These are phyloP conservation scores for Orius insidiosus DNA, from an alignment of 1,140 invertebrate genomes.

Conservation along the genomic window DNA sequence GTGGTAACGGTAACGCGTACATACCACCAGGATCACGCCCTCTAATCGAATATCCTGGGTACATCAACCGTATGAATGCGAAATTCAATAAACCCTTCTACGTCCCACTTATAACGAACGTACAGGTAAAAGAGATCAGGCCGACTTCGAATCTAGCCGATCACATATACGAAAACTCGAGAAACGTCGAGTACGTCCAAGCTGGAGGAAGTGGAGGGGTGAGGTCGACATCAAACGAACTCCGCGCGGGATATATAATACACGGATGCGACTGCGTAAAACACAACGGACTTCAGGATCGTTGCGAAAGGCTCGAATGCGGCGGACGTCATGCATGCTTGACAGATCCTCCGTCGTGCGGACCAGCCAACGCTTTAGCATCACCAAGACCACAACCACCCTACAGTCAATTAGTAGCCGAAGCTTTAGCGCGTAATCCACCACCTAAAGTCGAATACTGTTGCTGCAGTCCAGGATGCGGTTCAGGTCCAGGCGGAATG, in stretches of 20 bases:
- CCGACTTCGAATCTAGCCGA: not conserved
- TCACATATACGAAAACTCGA: constrained; percentile 1
- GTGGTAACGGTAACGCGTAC: not conserved
- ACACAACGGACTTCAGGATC: constrained; percentile 12
- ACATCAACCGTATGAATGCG: constrained; percentile 8
- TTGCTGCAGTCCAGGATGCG: constrained; percentile 6
- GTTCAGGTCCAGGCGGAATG: not conserved
- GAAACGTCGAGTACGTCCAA: constrained; percentile 1
- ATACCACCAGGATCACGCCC: not conserved
- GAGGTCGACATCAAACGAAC: constrained; percentile 5
- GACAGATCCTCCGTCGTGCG: constrained; percentile 10
- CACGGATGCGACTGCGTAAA: constrained; percentile 9
- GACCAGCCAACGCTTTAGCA: not conserved
- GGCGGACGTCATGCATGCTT: not conserved
- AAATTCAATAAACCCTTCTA: constrained; percentile 7
- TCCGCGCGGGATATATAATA: not conserved
- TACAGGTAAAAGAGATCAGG: constrained; percentile 1
- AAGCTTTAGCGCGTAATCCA: not conserved
- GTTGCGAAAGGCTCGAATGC: constrained; percentile 8
- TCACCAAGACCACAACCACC: not conserved
- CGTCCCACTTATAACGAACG: constrained; percentile 1
- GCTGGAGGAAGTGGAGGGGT: not conserved
- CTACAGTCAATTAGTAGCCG: not conserved
- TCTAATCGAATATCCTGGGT: constrained; percentile 10
- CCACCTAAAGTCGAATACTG: constrained; percentile 4